Evolutionary conservation across 2,888 invertebrate genomes (phyloP), one percentile per base, ranked within the genome.

Genomic region (Cylloceria caligata): DNA sequence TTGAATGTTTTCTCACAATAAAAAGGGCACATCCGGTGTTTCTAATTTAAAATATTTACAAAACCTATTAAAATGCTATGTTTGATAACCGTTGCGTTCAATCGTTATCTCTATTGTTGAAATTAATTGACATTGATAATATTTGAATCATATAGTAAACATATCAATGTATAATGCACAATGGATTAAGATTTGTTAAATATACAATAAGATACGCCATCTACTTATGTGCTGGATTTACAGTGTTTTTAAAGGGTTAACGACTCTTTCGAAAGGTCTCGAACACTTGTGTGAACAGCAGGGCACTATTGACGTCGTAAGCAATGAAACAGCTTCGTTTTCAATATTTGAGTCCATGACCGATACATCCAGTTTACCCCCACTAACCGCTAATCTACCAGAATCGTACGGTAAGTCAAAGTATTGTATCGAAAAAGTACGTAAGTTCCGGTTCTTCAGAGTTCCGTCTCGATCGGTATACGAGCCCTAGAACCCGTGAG

Each of bases 391-490:
- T 1, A n/a, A 47, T 19, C 13, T 34, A 27, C 42, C 24, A 39
- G 3, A 36, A 16, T 55, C 13, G 7, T 30, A 27, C 9, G n/a
- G n/a, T n/a, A n/a, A 57, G 24, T 42, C 55, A 67, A 57, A 67
- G 39, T 30, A 19, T 65, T n/a, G 55, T 45, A 75, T 67, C 64
- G 65, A 67, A 65, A 65, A 52, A 73, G 24, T 16, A 24, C 30
- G 21, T 24, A 21, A 27, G 30, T 16, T 67, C 45, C 3, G 16
- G n/a, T 3, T 55, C 80, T 84, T 77, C 55, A 45, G 65, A 77
- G 67, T 73, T 77, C 65, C 81, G 74, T 80, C 80, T 81, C 80
- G 77, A 68, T 80, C 80, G 78, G 71, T 52, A 24, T 65, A 62
- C 57, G 68, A 78, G 24, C 57, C 52, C 49, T 64, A 55, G 34